A percentile compares a stretch with the other conserved stretches of the same genome.
phyloP scores from a whole-genome alignment of 2,113 vertebrate genomes.

The Marmota monax region DNA sequence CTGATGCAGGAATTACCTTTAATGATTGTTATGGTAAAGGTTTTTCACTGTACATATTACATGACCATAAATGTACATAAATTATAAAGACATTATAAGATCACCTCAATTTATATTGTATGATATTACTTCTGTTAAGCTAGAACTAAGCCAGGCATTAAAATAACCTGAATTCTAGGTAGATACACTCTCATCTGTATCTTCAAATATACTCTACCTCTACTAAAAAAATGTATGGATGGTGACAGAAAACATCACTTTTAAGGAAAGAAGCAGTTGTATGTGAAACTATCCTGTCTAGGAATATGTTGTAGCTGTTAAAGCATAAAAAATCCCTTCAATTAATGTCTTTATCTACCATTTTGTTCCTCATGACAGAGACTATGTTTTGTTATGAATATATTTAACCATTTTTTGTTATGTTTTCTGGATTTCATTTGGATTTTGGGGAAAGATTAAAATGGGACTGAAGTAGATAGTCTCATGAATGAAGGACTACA shows the following conservation, averaged over 20 bases:
- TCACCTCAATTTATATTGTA: background rate
- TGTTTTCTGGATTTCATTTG: slow-evolving; percentile 55
- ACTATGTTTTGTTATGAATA: slow-evolving; percentile 43
- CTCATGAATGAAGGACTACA: slow-evolving; percentile 78
- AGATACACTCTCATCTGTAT: background rate
- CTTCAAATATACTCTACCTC: background rate
- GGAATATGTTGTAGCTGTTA: slow-evolving; percentile 43
- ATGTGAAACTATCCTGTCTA: background rate
- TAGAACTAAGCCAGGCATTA: background rate
- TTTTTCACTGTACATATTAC: background rate
- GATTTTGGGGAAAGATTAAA: slow-evolving; percentile 64
- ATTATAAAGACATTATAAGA: background rate
- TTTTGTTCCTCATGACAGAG: slow-evolving; percentile 58
- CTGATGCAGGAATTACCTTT: background rate
- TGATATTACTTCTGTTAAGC: background rate
- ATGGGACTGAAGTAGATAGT: slow-evolving; percentile 71
- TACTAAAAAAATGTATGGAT: background rate
- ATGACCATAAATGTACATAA: background rate
- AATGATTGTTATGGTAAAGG: background rate
- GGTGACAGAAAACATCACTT: background rate
- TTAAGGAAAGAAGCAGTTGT: background rate
- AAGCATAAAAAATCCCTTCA: slow-evolving; percentile 63
- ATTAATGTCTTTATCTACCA: slow-evolving; percentile 56
- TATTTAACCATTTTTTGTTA: slow-evolving; percentile 67
- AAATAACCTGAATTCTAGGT: background rate